phyloP scores from a whole-genome alignment of 1,140 invertebrate genomes.

The Pseudomyrmex concolor region DNA sequence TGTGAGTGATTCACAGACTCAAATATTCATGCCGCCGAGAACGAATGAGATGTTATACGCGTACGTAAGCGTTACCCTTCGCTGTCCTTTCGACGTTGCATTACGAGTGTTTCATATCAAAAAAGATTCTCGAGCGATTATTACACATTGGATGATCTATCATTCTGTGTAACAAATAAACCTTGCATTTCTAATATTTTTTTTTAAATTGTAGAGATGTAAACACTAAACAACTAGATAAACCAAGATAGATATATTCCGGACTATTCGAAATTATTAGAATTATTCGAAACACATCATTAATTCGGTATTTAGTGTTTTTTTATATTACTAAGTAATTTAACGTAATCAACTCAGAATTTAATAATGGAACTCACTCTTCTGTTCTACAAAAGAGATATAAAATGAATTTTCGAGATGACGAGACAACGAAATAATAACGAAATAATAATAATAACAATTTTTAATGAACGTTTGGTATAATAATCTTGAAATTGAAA shows the following conservation, averaged over 20 bases:
- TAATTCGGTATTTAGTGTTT: not conserved
- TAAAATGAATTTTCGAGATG: not conserved
- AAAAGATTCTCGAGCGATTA: constrained; percentile 43
- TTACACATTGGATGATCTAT: not conserved
- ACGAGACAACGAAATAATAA: not conserved
- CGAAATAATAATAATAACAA: no score
- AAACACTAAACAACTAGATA: not conserved
- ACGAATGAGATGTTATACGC: constrained; percentile 30
- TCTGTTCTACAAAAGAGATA: not conserved
- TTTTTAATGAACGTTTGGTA: no score
- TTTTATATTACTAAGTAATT: not conserved
- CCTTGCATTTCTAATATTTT: not conserved
- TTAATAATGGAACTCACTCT: not conserved
- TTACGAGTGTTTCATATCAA: not conserved
- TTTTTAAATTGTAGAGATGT: not conserved
- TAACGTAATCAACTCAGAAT: not conserved
- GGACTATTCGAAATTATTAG: no score
- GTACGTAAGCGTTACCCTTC: constrained; percentile 23
- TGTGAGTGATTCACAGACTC: constrained; percentile 79
- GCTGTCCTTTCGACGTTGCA: constrained; percentile 24
- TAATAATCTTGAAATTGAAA: not conserved
- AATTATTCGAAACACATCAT: not conserved
- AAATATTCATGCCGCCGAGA: constrained; percentile 75
- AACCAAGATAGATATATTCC: not conserved
- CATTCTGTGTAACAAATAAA: not conserved